Percentiles rank a stretch among this genome's conserved stretches.
phyloP scores from a whole-genome alignment of 2,888 invertebrate genomes.

The Spicauda simplicius region DNA sequence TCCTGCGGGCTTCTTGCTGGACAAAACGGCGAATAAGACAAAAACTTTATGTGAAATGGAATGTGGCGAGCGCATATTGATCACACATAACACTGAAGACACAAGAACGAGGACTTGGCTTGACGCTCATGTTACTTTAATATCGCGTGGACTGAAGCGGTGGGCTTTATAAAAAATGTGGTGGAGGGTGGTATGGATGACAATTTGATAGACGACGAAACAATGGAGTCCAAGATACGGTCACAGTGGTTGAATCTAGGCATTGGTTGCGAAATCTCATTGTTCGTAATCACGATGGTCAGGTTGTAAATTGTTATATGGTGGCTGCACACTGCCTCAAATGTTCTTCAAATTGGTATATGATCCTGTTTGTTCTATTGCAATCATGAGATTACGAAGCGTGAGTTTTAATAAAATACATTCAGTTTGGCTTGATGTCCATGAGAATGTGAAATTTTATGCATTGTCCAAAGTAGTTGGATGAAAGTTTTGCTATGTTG shows the following conservation, averaged over 20 bases:
- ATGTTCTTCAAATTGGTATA: constrained; percentile 55
- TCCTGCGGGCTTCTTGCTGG: constrained; percentile 38
- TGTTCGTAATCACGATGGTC: constrained; percentile 67
- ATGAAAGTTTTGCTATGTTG: no score
- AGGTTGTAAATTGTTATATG: constrained; percentile 71
- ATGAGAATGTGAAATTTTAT: no score
- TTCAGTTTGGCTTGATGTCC: neutral
- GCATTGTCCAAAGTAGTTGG: no score
- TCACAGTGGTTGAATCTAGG: constrained; percentile 63
- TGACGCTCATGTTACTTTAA: constrained; percentile 50
- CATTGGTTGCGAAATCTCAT: constrained; percentile 73
- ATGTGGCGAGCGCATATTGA: constrained; percentile 41
- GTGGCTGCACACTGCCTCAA: constrained; percentile 57
- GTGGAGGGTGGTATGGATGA: constrained; percentile 68
- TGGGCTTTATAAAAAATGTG: constrained; percentile 71
- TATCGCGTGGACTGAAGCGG: constrained; percentile 49
- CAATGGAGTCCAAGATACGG: constrained; percentile 74
- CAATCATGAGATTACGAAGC: constrained; percentile 5
- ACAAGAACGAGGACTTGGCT: constrained; percentile 46
- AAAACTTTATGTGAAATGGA: constrained; percentile 36
- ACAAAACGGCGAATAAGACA: constrained; percentile 37
- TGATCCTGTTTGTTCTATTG: constrained; percentile 17
- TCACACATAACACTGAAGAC: constrained; percentile 39
- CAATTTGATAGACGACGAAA: constrained; percentile 72
- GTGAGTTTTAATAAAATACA: neutral